Evolutionary conservation across 1,140 invertebrate genomes (phyloP).

Genomic region (Venustaconcha ellipsiformis): DNA sequence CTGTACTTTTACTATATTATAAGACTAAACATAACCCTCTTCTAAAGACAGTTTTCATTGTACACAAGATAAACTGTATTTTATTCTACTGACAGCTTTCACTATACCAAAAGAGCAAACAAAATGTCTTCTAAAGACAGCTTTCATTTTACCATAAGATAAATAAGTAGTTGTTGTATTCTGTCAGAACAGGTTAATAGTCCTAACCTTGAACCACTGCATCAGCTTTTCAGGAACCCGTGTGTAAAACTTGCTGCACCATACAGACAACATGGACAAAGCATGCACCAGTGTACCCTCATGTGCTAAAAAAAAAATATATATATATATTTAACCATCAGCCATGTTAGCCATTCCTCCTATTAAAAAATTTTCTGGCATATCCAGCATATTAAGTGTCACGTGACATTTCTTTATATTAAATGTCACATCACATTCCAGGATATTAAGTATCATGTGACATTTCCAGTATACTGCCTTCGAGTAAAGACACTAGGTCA

Average conservation of each 20-base stretch:
- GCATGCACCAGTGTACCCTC: conserved; percentile 89
- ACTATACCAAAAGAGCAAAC: not conserved
- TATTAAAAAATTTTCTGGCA: no score
- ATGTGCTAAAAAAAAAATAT: conserved; percentile 77
- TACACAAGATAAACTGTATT: not conserved
- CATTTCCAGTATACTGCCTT: no score
- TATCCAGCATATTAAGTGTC: no score
- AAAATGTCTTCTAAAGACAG: not conserved
- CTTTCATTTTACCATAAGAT: not conserved
- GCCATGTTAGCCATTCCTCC: no score
- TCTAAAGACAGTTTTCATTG: conserved; percentile 1
- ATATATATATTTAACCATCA: conserved; percentile 15
- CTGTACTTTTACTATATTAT: not conserved
- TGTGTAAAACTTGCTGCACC: conserved; percentile 80
- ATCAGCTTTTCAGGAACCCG: conserved; percentile 79
- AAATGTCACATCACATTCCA: no score
- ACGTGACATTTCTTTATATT: no score
- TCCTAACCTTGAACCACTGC: conserved; percentile 79
- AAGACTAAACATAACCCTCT: not conserved
- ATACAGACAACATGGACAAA: conserved; percentile 83
- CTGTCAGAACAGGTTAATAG: not conserved
- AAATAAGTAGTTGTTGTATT: not conserved
- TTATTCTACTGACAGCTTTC: not conserved
- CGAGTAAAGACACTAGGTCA: no score
- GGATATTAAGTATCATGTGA: no score